These are phyloP conservation scores for Poecilia picta DNA, from an alignment of 2,797 vertebrate genomes.

Conservation along the genomic window DNA sequence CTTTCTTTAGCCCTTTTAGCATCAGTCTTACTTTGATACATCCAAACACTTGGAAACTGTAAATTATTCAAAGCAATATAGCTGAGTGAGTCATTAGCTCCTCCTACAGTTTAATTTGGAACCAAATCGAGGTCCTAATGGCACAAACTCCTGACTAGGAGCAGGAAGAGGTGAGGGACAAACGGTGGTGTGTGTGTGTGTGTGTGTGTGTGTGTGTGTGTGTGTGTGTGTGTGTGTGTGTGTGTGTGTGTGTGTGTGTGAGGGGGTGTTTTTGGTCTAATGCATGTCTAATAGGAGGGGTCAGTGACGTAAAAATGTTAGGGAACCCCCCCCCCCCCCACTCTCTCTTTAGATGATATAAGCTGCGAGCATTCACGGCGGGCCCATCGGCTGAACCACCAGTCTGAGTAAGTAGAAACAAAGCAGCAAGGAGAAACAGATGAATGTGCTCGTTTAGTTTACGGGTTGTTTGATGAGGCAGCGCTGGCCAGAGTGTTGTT, in stretches of 20 bases:
- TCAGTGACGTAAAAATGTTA: constrained; percentile 69
- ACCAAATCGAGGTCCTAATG: constrained; percentile 19
- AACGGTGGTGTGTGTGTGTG: constrained; percentile 15
- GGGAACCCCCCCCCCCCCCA: constrained; percentile 22
- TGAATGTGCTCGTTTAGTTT: constrained; percentile 82
- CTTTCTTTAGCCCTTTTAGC: neutral
- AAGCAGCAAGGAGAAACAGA: constrained; percentile 77
- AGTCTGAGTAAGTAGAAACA: constrained; percentile 76
- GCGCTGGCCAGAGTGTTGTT: constrained; percentile 81
- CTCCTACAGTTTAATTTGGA: constrained; percentile 17
- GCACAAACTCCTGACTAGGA: constrained; percentile 17
- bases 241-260: no score
- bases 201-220: constrained; percentile 39
- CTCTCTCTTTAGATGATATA: constrained; percentile 54
- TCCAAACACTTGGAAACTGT: neutral
- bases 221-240: no score
- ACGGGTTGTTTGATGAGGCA: constrained; percentile 81
- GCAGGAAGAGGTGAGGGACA: neutral
- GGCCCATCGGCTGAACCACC: constrained; percentile 72
- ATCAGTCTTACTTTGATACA: neutral
- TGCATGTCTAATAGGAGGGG: constrained; percentile 66
- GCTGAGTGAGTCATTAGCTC: constrained; percentile 11
- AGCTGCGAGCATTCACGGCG: constrained; percentile 60
- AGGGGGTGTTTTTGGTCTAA: constrained; percentile 63
- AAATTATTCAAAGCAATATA: neutral